A percentile compares a stretch with the other conserved stretches of the same genome.
Conservation (phyloP, 92 coral and sea anemone genomes). For the Actinernus sp. region DNA sequence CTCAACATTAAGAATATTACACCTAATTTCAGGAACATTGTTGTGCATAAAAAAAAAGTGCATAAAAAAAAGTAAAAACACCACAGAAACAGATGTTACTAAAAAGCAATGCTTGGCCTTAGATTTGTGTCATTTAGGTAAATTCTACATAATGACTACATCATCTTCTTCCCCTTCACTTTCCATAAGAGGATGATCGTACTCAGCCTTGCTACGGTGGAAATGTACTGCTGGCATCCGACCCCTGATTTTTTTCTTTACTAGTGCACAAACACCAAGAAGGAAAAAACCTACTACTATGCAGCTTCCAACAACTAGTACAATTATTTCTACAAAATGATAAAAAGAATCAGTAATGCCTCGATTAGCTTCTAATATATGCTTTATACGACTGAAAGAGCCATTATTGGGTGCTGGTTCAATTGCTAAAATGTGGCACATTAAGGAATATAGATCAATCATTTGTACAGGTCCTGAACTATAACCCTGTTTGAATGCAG, state of each 20-base stretch:
- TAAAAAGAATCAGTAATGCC: neutral
- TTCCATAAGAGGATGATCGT: conserved; percentile 16
- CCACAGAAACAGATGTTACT: no score
- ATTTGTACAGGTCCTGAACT: conserved; percentile 41
- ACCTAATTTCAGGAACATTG: no score
- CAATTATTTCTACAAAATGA: neutral
- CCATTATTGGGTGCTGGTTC: conserved; percentile 70
- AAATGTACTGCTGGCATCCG: neutral
- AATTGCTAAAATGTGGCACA: conserved; percentile 71
- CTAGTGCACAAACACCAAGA: neutral
- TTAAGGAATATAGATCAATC: conserved; percentile 72
- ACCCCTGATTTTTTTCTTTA: neutral
- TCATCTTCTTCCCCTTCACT: conserved; percentile 29
- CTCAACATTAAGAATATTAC: no score
- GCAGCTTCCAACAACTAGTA: neutral
- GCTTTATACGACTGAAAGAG: conserved; percentile 44
- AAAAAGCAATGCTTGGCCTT: neutral
- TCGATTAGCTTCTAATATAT: conserved; percentile 47
- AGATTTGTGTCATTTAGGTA: no score
- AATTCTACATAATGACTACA: conserved; percentile 4
- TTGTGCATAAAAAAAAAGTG: no score
- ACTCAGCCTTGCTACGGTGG: conserved; percentile 6
- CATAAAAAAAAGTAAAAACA: no score
- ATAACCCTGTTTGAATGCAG: conserved; percentile 70
- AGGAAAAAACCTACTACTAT: neutral